Evolutionary conservation across 1,140 invertebrate genomes (phyloP), one percentile per base, ranked within the genome.

Genomic region (Nasonia vitripennis): DNA sequence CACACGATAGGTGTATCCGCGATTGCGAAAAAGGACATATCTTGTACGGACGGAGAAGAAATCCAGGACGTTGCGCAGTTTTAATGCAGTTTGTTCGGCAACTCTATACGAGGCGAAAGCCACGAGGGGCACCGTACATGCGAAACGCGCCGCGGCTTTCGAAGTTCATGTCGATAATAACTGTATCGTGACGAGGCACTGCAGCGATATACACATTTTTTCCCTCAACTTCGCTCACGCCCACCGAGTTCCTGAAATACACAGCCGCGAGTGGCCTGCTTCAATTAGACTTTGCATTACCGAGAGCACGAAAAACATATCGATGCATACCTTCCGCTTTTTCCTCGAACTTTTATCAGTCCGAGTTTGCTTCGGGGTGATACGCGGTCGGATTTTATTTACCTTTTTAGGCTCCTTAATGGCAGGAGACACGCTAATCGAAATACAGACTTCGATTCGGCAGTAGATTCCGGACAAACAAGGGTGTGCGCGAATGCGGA

Each of bases 161-260:
- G 88, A 91, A 90, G 87, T 92, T 93, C 90, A 91, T 91, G 91
- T 91, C 92, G 91, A 93, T 93, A 93, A 93, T 91, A 89, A 91
- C 89, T 92, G 89, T 92, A 92, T 92, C 91, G 90, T 91, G 91
- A 91, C 91, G 89, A 79, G 87, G 87, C 88, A 89, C 90, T 77
- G 81, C 85, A 88, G 86, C 89, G 7, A 48, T 23, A 34, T 37
- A 55, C 11, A 51, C 41, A 41, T 41, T 45, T 75, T 75, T 45
- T 92, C 91, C 90, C 91, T 92, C 91, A 34, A 31, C 14, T 2
- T 5, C 89, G 86, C 86, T 62, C 84, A 79, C 89, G 87, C 86
- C 23, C 70, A 17, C 27, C 23, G 73, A 75, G 31, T 45, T 75
- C 73, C 34, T 75, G 73, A 45, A 75, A 34, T 75, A 41, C 73